A percentile compares a stretch with the other conserved stretches of the same genome.
These are phyloP conservation scores for Sarcophaga bullata DNA, from an alignment of 1,140 invertebrate genomes.

Conservation along the genomic window DNA sequence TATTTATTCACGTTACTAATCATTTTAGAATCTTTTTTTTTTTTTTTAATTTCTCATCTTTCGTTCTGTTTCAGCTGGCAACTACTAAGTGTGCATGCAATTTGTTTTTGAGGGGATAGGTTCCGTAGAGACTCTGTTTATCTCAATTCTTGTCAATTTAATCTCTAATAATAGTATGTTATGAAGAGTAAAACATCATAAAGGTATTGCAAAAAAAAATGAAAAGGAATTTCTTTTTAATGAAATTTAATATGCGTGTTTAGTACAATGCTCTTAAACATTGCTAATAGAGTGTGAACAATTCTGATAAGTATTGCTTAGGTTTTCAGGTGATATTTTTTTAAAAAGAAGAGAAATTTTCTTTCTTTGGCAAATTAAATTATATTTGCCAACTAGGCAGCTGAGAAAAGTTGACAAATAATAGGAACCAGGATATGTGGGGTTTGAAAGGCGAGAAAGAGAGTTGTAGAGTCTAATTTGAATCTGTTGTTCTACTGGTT, in stretches of 20 bases:
- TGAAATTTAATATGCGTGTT: background rate
- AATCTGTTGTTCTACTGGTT: no score
- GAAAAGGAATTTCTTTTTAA: background rate
- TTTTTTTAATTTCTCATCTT: background rate
- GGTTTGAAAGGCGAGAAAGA: no score
- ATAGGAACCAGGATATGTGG: no score
- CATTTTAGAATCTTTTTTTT: background rate
- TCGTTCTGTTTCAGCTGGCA: background rate
- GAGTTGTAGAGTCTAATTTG: no score
- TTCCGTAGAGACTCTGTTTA: background rate
- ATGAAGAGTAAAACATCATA: no score
- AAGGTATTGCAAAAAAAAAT: no score
- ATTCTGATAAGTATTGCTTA: background rate
- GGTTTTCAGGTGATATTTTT: background rate
- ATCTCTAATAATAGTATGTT: background rate
- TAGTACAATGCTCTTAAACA: background rate
- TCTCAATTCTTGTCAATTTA: background rate
- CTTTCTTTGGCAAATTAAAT: no score
- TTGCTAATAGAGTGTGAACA: slow-evolving; percentile 4
- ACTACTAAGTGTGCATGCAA: background rate
- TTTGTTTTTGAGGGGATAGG: background rate
- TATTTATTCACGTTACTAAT: slow-evolving; percentile 10
- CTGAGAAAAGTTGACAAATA: no score
- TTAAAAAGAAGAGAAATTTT: background rate
- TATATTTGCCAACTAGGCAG: no score